phyloP scores from a whole-genome alignment of 2,113 vertebrate genomes.

The Cottus gobio region DNA sequence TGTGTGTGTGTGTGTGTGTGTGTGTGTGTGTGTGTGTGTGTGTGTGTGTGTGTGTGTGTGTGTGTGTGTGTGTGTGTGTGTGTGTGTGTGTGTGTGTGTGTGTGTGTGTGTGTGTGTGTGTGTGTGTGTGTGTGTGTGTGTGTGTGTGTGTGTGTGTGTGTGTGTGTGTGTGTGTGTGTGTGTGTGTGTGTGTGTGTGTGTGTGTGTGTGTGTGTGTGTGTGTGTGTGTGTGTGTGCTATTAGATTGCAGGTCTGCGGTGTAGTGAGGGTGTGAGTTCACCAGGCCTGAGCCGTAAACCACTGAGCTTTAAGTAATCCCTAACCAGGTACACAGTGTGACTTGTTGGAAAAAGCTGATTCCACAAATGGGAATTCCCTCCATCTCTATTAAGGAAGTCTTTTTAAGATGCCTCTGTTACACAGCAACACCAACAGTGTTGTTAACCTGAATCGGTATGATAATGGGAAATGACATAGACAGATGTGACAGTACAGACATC shows the following conservation, averaged over 20 bases:
- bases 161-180: not conserved
- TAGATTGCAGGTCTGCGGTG: slow-evolving; percentile 12
- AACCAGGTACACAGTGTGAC: slow-evolving; percentile 32
- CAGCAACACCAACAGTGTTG: slow-evolving; percentile 12
- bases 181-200: not conserved
- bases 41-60: not conserved
- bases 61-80: not conserved
- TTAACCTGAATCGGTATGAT: not conserved
- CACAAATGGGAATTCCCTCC: slow-evolving; percentile 28
- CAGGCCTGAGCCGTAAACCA: not conserved
- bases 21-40: too few relatives aligned
- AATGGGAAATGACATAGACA: not conserved
- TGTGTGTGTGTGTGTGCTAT: not conserved
- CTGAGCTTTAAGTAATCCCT: slow-evolving; percentile 39
- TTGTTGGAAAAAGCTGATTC: slow-evolving; percentile 25
- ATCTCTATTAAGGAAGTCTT: not conserved
- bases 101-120: not conserved
- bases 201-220: too few relatives aligned
- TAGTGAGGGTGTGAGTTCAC: not conserved
- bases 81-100: not conserved
- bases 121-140: not conserved
- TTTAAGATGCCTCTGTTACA: slow-evolving; percentile 42
- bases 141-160: not conserved
- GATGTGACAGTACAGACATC: not conserved
- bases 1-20: not conserved